Evolutionary conservation across 1,140 invertebrate species (phyloP).

Genomic region (Chrysomallon squamiferum): DNA sequence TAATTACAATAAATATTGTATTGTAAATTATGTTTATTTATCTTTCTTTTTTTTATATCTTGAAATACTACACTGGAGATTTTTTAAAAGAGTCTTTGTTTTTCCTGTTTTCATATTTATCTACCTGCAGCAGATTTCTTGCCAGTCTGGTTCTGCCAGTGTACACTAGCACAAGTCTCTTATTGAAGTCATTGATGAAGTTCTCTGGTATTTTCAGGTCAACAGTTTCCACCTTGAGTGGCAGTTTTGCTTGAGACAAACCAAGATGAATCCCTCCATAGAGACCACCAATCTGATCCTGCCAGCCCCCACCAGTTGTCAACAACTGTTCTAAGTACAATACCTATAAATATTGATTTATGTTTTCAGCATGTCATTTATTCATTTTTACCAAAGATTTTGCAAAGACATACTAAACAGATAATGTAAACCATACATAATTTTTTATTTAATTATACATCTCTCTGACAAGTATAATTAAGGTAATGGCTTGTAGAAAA

Average conservation of each 20-base stretch:
- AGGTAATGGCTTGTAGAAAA: no score
- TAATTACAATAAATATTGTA: no score
- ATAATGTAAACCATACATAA: no score
- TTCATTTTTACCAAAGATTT: no score
- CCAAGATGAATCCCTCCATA: slow-evolving; percentile 64
- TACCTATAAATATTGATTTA: slow-evolving; percentile 57
- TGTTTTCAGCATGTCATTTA: no score
- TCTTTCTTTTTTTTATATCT: no score
- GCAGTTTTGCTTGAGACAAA: slow-evolving; percentile 57
- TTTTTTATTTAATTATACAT: no score
- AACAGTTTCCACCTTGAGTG: slow-evolving; percentile 57
- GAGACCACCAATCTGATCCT: slow-evolving; percentile 68
- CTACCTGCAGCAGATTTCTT: slow-evolving; percentile 66
- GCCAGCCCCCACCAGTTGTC: slow-evolving; percentile 69
- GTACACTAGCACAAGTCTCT: slow-evolving; percentile 65
- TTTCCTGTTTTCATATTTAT: not conserved
- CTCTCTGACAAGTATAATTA: no score
- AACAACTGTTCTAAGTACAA: slow-evolving; percentile 67
- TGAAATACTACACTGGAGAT: no score
- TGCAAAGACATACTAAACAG: no score
- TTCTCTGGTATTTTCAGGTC: slow-evolving; percentile 47
- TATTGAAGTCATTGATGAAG: slow-evolving; percentile 58
- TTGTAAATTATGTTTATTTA: no score
- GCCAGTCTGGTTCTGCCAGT: slow-evolving; percentile 69
- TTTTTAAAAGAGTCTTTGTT: no score